These are phyloP conservation scores for Dolomedes plantarius DNA, from an alignment of 2,888 invertebrate genomes.

Conservation along the genomic window DNA sequence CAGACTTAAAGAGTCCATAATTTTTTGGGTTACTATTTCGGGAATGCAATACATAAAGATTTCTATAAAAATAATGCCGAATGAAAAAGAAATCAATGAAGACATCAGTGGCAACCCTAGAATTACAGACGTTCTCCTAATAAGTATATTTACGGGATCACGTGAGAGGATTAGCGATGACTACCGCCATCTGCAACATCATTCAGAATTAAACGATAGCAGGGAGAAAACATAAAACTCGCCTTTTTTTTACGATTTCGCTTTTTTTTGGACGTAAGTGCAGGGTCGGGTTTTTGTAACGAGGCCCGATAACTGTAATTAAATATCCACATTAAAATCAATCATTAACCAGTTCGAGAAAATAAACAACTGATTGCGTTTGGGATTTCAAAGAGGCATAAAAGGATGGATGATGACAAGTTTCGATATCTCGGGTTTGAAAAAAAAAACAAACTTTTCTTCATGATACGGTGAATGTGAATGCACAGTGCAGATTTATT, in stretches of 20 bases:
- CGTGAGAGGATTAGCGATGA: slow-evolving; percentile 49
- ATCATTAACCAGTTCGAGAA: neutral
- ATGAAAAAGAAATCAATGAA: neutral
- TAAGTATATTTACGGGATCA: slow-evolving; percentile 53
- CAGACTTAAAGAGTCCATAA: neutral
- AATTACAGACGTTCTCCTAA: neutral
- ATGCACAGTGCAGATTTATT: too few species aligned
- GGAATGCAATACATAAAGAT: neutral
- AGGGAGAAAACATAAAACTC: neutral
- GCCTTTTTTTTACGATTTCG: neutral
- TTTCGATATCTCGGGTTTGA: too few species aligned
- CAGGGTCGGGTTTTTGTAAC: neutral
- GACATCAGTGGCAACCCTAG: neutral
- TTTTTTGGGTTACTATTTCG: neutral
- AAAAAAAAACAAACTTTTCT: too few species aligned
- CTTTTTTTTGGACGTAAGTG: neutral
- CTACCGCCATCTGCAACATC: slow-evolving; percentile 56
- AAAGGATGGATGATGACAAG: too few species aligned
- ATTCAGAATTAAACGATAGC: slow-evolving; percentile 37
- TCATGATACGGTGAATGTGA: too few species aligned
- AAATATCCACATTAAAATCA: neutral
- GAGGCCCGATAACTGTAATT: neutral
- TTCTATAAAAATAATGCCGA: neutral
- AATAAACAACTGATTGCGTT: too few species aligned
- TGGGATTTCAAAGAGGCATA: too few species aligned